Evolutionary conservation across 53 echinoderm and acorn worm species (phyloP).

Genomic region (Paelopatides confundens): DNA sequence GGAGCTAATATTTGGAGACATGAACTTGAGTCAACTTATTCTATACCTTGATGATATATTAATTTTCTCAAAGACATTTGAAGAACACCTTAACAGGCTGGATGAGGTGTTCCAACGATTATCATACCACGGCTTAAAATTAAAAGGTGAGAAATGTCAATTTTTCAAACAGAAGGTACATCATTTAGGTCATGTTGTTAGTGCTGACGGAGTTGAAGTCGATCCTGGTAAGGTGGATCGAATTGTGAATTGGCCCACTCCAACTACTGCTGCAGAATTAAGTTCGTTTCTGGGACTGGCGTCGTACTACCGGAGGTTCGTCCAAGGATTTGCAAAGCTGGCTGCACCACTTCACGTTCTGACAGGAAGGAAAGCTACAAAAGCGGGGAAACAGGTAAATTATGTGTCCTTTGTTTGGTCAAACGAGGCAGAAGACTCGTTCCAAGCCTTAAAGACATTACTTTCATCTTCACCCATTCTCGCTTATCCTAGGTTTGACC

Average conservation of each 20-base stretch:
- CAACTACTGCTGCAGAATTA: conserved; percentile 13
- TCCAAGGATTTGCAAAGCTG: conserved; percentile 47
- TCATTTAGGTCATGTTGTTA: conserved; percentile 62
- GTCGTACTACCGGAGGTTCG: conserved; percentile 69
- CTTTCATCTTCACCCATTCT: conserved; percentile 46
- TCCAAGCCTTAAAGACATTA: conserved; percentile 4
- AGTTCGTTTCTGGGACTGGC: conserved; percentile 61
- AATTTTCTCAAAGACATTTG: conserved; percentile 46
- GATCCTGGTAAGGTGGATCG: conserved; percentile 46
- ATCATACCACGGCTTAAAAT: conserved; percentile 31
- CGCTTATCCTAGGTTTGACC: conserved; percentile 38
- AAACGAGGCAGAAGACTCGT: conserved; percentile 44
- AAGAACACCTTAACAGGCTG: conserved; percentile 50
- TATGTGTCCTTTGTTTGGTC: not conserved
- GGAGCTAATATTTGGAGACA: conserved; percentile 51
- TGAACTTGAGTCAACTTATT: conserved; percentile 50
- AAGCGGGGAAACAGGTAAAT: conserved; percentile 3
- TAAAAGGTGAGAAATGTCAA: conserved; percentile 56
- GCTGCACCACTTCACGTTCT: conserved; percentile 56
- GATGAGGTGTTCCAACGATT: conserved; percentile 50
- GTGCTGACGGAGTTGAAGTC: conserved; percentile 29
- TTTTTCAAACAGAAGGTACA: conserved; percentile 28
- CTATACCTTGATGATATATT: conserved; percentile 63
- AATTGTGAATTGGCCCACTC: conserved; percentile 51
- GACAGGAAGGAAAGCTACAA: not conserved